phyloP scores from a whole-genome alignment of 2,888 invertebrate species.

The Drosophila prolongata region DNA sequence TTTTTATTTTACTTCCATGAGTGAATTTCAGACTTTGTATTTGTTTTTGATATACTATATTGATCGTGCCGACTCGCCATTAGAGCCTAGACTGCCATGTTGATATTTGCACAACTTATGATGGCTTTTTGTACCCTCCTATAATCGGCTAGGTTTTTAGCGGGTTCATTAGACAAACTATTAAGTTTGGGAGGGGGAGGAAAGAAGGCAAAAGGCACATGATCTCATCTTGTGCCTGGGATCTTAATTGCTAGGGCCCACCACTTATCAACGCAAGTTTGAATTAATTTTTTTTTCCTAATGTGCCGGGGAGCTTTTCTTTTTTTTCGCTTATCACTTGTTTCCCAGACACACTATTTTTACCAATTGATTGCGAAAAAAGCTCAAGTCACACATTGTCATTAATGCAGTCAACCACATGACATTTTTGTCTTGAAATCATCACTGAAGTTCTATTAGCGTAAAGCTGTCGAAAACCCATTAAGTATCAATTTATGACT shows the following conservation, averaged over 20 bases:
- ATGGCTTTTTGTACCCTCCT: slow-evolving; percentile 26
- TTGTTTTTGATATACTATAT: slow-evolving; percentile 39
- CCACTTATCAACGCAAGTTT: slow-evolving; percentile 26
- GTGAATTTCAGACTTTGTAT: slow-evolving; percentile 43
- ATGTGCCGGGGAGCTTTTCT: slow-evolving; percentile 12
- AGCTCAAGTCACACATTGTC: slow-evolving; percentile 16
- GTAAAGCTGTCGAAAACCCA: slow-evolving; percentile 12
- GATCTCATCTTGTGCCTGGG: slow-evolving; percentile 57
- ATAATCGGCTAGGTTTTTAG: slow-evolving; percentile 39
- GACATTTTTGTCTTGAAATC: slow-evolving; percentile 10
- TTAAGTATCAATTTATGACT: slow-evolving; percentile 40
- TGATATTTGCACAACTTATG: slow-evolving; percentile 59
- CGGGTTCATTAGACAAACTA: slow-evolving; percentile 59
- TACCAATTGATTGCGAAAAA: slow-evolving; percentile 22
- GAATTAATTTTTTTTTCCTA: slow-evolving; percentile 14
- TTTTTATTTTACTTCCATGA: slow-evolving; percentile 19
- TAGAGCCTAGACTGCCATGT: slow-evolving; percentile 32
- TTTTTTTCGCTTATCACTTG: slow-evolving; percentile 12
- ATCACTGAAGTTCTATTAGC: slow-evolving; percentile 30
- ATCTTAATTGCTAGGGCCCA: slow-evolving; percentile 17
- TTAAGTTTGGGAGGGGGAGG: slow-evolving; percentile 22
- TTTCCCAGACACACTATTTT: slow-evolving; percentile 18
- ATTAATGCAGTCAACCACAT: slow-evolving; percentile 20
- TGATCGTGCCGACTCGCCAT: slow-evolving; percentile 29
- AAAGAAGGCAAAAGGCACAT: slow-evolving; percentile 47